A percentile compares a stretch with the other conserved stretches of the same genome.
These are phyloP conservation scores for Phrynocephalus guinanensis DNA, from an alignment of 2,797 vertebrate species.

Conservation along the genomic window DNA sequence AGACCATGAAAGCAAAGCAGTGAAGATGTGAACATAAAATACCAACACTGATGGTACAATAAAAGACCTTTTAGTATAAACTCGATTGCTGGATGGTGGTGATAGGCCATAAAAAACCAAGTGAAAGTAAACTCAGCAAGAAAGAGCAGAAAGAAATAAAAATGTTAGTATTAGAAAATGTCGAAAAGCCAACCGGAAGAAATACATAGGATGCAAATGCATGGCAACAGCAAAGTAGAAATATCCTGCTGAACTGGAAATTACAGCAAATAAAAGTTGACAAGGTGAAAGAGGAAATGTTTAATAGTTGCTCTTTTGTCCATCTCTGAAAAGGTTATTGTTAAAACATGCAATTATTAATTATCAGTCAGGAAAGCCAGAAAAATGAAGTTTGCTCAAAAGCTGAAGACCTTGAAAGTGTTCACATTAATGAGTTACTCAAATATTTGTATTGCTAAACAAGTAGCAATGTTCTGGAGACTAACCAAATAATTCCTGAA, in stretches of 20 bases:
- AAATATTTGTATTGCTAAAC: conserved; percentile 28
- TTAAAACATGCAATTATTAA: conserved; percentile 48
- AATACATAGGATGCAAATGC: conserved; percentile 39
- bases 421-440: neutral
- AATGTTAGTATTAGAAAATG: conserved; percentile 1
- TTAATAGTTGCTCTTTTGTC: conserved; percentile 33
- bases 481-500: conserved; percentile 41
- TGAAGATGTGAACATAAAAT: conserved; percentile 46
- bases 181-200: conserved; percentile 38
- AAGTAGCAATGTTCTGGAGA: neutral
- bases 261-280: conserved; percentile 59
- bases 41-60: conserved; percentile 43
- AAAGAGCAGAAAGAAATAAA: conserved; percentile 3
- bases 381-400: conserved; percentile 27
- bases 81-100: conserved; percentile 27
- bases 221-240: conserved; percentile 35
- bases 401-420: conserved; percentile 5
- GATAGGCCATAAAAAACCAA: conserved; percentile 25
- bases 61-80: conserved; percentile 29
- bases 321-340: conserved; percentile 57
- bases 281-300: conserved; percentile 48
- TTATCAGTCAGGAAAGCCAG: neutral
- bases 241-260: conserved; percentile 43
- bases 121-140: conserved; percentile 1
- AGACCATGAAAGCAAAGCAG: conserved; percentile 51